A percentile compares a stretch with the other conserved stretches of the same genome.
These are phyloP conservation scores for Rotaria socialis DNA, from an alignment of 2,888 invertebrate species.

Conservation along the genomic window DNA sequence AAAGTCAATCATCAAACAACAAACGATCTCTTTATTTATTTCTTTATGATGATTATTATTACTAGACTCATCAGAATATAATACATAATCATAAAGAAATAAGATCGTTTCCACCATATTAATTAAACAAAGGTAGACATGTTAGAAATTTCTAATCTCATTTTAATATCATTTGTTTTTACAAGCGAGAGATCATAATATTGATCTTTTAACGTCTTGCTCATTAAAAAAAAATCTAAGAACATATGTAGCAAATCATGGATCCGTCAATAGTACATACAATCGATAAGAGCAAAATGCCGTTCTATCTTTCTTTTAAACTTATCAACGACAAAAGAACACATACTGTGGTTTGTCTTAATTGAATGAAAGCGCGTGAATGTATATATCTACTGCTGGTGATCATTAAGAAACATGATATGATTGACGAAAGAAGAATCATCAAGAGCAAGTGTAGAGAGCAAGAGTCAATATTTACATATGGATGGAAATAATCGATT, in stretches of 20 bases:
- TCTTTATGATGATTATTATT: too few species aligned
- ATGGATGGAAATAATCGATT: neutral
- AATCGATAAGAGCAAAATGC: too few species aligned
- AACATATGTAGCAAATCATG: neutral
- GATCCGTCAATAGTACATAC: too few species aligned
- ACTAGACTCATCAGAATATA: neutral
- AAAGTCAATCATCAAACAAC: neutral
- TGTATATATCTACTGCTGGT: neutral
- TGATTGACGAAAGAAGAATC: neutral
- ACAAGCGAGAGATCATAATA: neutral
- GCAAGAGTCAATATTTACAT: constrained; percentile 11
- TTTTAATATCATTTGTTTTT: too few species aligned
- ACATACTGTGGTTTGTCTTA: neutral
- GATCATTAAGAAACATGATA: constrained; percentile 21
- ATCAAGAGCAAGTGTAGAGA: neutral
- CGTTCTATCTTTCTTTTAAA: neutral
- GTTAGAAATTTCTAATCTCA: neutral
- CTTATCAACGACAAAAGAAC: neutral
- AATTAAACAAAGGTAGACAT: neutral
- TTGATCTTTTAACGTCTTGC: neutral
- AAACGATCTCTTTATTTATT: neutral
- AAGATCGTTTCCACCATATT: neutral
- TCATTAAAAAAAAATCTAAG: neutral
- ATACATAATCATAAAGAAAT: too few species aligned
- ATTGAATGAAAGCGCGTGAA: neutral